phyloP scores from a whole-genome alignment of 2,888 invertebrate species.

The Lithosia quadra region DNA sequence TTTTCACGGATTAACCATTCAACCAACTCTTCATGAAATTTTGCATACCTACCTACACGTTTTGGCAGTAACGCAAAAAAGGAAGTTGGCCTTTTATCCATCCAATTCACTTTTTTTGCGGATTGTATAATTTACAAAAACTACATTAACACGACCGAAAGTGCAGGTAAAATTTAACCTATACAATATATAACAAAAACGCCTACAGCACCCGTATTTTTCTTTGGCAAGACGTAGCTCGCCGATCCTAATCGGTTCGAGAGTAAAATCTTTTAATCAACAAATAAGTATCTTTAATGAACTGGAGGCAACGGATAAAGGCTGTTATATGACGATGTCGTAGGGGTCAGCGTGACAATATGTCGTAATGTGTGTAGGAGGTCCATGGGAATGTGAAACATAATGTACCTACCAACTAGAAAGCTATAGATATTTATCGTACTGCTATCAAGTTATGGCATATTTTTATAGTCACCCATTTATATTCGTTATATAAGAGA shows the following conservation, averaged over 20 bases:
- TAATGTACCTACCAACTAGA: conserved; percentile 29
- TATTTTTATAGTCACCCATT: conserved; percentile 15
- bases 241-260: not conserved
- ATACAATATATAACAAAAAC: too few relatives aligned
- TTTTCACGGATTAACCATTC: too few relatives aligned
- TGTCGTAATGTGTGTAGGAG: conserved; percentile 39
- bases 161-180: too few relatives aligned
- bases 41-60: too few relatives aligned
- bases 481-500: conserved; percentile 10
- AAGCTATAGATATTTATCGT: conserved; percentile 35
- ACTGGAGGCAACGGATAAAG: not conserved
- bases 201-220: not conserved
- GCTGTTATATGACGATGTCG: conserved; percentile 1
- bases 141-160: too few relatives aligned
- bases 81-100: too few relatives aligned
- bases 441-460: conserved; percentile 30
- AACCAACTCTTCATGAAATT: too few relatives aligned
- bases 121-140: too few relatives aligned
- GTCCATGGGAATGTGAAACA: conserved; percentile 34
- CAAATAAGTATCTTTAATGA: conserved; percentile 1
- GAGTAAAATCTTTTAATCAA: not conserved
- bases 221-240: not conserved
- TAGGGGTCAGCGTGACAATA: conserved; percentile 23
- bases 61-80: too few relatives aligned
- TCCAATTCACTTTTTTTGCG: too few relatives aligned